These are phyloP conservation scores for Tympanoctomys barrerae DNA, from an alignment of 2,797 vertebrate genomes.

Conservation along the genomic window DNA sequence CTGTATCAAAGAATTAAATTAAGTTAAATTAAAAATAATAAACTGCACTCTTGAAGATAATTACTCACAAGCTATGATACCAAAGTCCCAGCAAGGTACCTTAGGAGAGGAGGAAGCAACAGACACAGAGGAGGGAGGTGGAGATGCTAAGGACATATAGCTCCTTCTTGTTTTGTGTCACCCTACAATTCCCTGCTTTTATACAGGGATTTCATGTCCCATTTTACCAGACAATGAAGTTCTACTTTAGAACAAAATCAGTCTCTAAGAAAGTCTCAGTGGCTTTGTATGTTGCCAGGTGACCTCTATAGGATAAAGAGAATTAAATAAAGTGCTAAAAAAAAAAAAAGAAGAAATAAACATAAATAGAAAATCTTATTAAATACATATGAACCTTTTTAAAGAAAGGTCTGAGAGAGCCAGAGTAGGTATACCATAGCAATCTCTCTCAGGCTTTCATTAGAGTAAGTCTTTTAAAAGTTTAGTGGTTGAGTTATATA, in stretches of 20 bases:
- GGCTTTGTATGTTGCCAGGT: not conserved
- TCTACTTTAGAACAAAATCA: constrained; percentile 18
- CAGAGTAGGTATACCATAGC: not conserved
- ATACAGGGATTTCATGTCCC: not conserved
- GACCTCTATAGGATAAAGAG: not conserved
- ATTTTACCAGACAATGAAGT: not conserved
- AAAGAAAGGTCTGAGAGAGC: not conserved
- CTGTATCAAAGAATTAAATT: too few relatives aligned
- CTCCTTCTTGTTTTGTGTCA: not conserved
- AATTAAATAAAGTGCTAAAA: constrained; percentile 27
- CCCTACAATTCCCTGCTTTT: not conserved
- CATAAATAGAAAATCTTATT: not conserved
- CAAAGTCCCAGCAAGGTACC: not conserved
- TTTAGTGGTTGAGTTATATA: not conserved
- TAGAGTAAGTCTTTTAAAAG: not conserved
- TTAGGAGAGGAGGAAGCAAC: not conserved
- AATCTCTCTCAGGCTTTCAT: not conserved
- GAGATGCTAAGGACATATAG: not conserved
- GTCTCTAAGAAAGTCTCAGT: not conserved
- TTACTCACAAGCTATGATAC: not conserved
- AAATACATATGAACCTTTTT: not conserved
- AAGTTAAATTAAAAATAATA: not conserved
- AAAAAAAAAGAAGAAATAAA: not conserved
- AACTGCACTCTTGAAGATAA: not conserved
- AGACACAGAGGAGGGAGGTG: not conserved